A percentile compares a stretch with the other conserved stretches of the same genome.
Conservation (phyloP, 2,113 vertebrate species). For the Pomatostomus ruficeps region DNA sequence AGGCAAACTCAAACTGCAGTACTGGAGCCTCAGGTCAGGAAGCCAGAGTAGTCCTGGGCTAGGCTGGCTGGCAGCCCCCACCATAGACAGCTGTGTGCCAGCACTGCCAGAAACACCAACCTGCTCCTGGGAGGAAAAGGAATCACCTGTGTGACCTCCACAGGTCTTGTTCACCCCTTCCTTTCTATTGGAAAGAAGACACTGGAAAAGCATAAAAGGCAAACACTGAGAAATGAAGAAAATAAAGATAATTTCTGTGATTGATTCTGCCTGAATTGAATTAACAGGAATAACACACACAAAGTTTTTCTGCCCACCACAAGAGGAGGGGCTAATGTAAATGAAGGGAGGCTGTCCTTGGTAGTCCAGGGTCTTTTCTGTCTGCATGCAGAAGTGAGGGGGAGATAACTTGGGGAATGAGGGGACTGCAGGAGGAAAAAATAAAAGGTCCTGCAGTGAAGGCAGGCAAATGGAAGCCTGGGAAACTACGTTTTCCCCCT, state of each 20-base stretch:
- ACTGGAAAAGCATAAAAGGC: neutral
- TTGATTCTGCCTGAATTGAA: neutral
- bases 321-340: neutral
- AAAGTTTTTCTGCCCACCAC: neutral
- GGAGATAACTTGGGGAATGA: neutral
- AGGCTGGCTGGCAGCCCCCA: neutral
- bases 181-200: neutral
- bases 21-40: neutral
- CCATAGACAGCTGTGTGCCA: neutral
- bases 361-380: neutral
- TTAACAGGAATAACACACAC: neutral
- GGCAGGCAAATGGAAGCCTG: neutral
- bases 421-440: neutral
- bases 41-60: neutral
- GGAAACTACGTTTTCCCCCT: neutral
- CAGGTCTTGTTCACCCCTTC: neutral
- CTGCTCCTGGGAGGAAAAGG: neutral
- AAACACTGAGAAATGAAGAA: neutral
- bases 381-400: neutral
- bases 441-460: neutral
- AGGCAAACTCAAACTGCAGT: neutral
- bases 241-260: neutral
- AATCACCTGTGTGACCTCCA: neutral
- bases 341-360: fast-evolving
- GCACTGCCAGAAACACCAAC: neutral